A percentile compares a stretch with the other conserved stretches of the same genome.
Evolutionary conservation across 2,888 invertebrate genomes (phyloP).

Genomic region (Lacanobia oleracea): DNA sequence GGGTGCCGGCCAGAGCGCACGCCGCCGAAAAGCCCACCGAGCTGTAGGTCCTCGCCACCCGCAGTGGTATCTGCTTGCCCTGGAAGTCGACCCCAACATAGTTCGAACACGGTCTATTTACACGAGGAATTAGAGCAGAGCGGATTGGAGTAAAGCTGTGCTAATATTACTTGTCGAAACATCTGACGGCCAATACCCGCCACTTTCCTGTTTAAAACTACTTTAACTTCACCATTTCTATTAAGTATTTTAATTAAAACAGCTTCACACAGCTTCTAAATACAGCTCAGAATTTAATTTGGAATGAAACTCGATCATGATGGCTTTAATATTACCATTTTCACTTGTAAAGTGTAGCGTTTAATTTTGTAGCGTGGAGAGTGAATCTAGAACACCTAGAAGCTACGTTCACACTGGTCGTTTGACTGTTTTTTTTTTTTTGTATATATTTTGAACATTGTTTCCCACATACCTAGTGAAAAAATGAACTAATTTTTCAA

Average conservation of each 20-base stretch:
- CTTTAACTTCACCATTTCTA: background rate
- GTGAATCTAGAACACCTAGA: constrained; percentile 38
- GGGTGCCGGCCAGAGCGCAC: no score
- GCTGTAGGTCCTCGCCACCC: no score
- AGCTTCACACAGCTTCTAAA: constrained; percentile 5
- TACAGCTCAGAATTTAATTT: constrained; percentile 43
- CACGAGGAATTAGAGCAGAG: no score
- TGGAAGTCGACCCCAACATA: background rate
- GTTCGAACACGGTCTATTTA: background rate
- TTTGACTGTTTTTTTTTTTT: no score
- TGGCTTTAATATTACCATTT: constrained; percentile 25
- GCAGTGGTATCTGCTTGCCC: no score
- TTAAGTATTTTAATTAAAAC: constrained; percentile 15
- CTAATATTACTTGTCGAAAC: background rate
- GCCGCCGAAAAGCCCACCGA: no score
- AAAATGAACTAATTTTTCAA: no score
- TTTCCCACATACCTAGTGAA: no score
- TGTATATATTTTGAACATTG: no score
- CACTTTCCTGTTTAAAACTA: background rate
- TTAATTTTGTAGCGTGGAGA: constrained; percentile 28
- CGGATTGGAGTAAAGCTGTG: no score
- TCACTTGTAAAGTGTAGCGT: constrained; percentile 33
- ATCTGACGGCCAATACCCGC: background rate
- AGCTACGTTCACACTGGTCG: constrained; percentile 5
- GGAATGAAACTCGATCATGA: constrained; percentile 33